Base-by-base conservation (phyloP, 2,888 invertebrate genomes). In the Lumbricus terrestris region DNA sequence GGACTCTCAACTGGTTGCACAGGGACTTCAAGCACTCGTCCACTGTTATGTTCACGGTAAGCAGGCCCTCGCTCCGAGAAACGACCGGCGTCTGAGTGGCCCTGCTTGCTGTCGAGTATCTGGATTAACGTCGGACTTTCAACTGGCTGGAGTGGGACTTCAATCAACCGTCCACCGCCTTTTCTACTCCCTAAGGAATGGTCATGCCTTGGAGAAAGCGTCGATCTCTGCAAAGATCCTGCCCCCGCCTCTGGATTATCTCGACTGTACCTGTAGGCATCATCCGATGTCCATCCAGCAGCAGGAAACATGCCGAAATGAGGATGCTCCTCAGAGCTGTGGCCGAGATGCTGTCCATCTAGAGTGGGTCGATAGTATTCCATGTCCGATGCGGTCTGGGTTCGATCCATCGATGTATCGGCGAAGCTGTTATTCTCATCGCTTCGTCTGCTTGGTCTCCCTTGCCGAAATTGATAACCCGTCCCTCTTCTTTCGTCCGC, bases 391-490 rank as follows among this genome's bases (percentile, higher is more conserved):
- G 6, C 29, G 16, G 69, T 69, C 1, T n/a, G 69, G 29, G 69
- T 69, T 69, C n/a, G 69, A 69, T 69, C 69, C n/a, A n/a, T n/a
- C n/a, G 69, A n/a, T 16, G 69, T 69, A 29, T 69, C 69, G 13
- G n/a, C 69, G n/a, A n/a, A 69, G 69, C 69, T 69, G n/a, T 69
- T 69, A n/a, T 69, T n/a, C n/a, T 69, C 69, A n/a, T 69, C 69
- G n/a, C 29, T n/a, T 29, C 16, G 69, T 69, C 69, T 69, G 8
- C n/a, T 40, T 38, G 38, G 38, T 40, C 40, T 8, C 23, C 20
- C 23, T 47, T 47, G 47, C 47, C 23, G 23, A 8, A 47, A 47
- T 47, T 47, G 20, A 47, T 5, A 47, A 47, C 47, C 8, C 23
- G 23, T 23, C 47, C 47, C 47, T 4, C 47, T 20, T 47, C 47